These are phyloP conservation scores for Electrophaes corylata DNA, from an alignment of 2,888 invertebrate genomes.

Conservation along the genomic window DNA sequence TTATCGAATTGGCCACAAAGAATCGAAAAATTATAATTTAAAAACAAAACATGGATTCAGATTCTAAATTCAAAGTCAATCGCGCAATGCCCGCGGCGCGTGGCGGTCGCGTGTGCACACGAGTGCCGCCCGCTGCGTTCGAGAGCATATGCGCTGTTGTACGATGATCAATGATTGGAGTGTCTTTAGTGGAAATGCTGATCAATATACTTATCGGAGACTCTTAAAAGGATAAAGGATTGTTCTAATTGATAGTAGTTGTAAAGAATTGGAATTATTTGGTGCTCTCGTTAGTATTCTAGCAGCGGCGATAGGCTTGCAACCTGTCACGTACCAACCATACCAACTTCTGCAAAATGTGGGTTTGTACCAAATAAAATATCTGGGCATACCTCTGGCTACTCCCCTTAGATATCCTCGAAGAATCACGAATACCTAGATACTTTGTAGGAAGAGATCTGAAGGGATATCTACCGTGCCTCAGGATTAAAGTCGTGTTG, in stretches of 20 bases:
- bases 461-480: too few species aligned
- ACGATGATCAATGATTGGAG: slow-evolving; percentile 29
- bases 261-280: not conserved
- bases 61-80: slow-evolving; percentile 43
- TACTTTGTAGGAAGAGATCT: too few species aligned
- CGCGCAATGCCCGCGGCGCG: slow-evolving; percentile 53
- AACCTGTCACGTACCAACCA: too few species aligned
- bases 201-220: slow-evolving; percentile 29
- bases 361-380: too few species aligned
- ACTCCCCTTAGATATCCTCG: too few species aligned
- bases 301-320: too few species aligned
- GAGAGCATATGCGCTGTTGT: slow-evolving; percentile 70
- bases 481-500: too few species aligned
- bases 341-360: too few species aligned
- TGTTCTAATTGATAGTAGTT: slow-evolving; percentile 15
- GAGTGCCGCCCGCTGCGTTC: slow-evolving; percentile 71
- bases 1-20: slow-evolving; percentile 17
- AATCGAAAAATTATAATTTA: slow-evolving; percentile 21
- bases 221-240: slow-evolving; percentile 13
- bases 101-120: slow-evolving; percentile 63
- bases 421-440: too few species aligned
- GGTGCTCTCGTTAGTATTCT: not conserved
- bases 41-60: slow-evolving; percentile 34
- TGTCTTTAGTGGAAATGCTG: slow-evolving; percentile 17
- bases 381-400: too few species aligned